These are phyloP conservation scores for Temnothorax curvispinosus DNA, from an alignment of 1,140 invertebrate genomes.

Conservation along the genomic window DNA sequence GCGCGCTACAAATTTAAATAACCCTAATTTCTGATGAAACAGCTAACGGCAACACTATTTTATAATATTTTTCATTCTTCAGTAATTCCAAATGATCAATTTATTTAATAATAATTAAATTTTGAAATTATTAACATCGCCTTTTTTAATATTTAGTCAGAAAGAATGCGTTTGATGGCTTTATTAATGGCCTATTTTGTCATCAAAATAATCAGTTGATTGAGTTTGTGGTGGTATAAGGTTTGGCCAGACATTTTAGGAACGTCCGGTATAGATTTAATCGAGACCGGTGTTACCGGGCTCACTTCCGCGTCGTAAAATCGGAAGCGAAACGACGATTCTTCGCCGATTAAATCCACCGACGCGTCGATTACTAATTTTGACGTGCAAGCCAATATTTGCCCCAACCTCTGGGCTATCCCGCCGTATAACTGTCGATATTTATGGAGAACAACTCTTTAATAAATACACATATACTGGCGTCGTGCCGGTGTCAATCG, in stretches of 20 bases:
- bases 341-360: slow-evolving; percentile 51
- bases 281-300: not conserved
- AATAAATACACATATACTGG: slow-evolving; percentile 34
- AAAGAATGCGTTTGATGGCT: not conserved
- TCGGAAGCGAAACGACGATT: slow-evolving; percentile 39
- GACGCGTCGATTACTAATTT: slow-evolving; percentile 55
- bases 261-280: not conserved
- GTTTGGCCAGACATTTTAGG: not conserved
- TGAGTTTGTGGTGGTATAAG: not conserved
- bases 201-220: not conserved
- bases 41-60: not conserved
- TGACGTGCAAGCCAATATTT: slow-evolving; percentile 54
- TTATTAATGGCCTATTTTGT: not conserved
- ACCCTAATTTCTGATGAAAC: slow-evolving; percentile 12
- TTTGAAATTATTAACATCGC: not conserved
- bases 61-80: not conserved
- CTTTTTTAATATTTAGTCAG: not conserved
- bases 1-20: slow-evolving; percentile 46
- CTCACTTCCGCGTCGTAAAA: slow-evolving; percentile 43
- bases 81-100: not conserved
- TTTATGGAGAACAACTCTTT: slow-evolving; percentile 60
- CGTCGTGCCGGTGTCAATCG: slow-evolving; percentile 48
- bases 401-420: slow-evolving; percentile 14
- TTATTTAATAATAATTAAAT: slow-evolving; percentile 1
- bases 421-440: slow-evolving; percentile 52